Conservation (phyloP, 2,888 invertebrate species). For the Diaphora mendica region DNA sequence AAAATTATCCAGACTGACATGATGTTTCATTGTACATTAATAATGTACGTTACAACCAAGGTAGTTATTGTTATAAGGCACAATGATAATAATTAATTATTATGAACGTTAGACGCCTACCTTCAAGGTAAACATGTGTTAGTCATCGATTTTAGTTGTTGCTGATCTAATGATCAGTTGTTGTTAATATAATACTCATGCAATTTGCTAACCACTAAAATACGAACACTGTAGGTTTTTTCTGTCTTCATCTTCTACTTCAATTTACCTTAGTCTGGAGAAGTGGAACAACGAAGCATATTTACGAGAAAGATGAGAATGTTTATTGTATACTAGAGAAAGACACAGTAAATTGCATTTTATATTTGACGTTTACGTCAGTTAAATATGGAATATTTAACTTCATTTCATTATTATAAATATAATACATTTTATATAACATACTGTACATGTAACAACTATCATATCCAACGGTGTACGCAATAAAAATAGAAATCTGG, state of each 20-base stretch:
- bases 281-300: background rate
- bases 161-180: background rate
- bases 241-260: background rate
- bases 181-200: background rate
- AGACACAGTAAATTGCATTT: background rate
- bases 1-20: constrained; percentile 33
- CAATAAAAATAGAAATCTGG: background rate
- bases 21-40: constrained; percentile 9
- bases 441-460: too few relatives aligned
- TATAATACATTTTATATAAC: background rate
- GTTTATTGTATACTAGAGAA: background rate
- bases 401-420: background rate
- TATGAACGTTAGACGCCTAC: constrained; percentile 10
- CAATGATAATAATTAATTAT: constrained; percentile 19
- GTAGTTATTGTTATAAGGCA: constrained; percentile 3
- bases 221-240: background rate
- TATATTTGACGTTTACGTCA: background rate
- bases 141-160: constrained; percentile 9
- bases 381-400: background rate
- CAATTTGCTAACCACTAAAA: background rate
- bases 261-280: background rate
- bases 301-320: background rate
- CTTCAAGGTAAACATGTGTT: constrained; percentile 34
- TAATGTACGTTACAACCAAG: background rate
- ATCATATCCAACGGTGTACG: too few relatives aligned